These are phyloP conservation scores for Conomelus anceps DNA, from an alignment of 2,888 invertebrate species.

Conservation along the genomic window DNA sequence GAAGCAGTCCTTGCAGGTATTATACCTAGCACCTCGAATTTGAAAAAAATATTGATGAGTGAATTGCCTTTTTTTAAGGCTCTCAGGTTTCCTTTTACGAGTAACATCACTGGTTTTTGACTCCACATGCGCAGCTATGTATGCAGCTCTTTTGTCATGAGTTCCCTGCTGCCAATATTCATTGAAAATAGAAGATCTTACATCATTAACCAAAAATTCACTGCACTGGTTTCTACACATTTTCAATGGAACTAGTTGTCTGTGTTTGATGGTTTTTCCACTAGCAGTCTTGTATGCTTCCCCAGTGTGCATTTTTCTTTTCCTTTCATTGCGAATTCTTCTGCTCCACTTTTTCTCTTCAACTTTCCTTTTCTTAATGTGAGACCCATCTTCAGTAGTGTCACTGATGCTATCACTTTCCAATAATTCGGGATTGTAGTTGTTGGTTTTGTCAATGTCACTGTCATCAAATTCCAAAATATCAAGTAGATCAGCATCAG, in stretches of 20 bases:
- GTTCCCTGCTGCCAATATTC: conserved; percentile 19
- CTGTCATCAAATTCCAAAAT: too few species aligned
- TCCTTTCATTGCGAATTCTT: not conserved
- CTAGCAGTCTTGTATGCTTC: not conserved
- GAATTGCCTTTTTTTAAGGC: not conserved
- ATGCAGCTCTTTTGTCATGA: conserved; percentile 16
- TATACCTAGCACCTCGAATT: not conserved
- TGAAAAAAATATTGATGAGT: conserved; percentile 8
- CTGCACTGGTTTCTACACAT: conserved; percentile 4
- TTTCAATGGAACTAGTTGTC: not conserved
- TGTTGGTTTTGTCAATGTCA: too few species aligned
- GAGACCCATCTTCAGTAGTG: too few species aligned
- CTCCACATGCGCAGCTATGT: conserved; percentile 3
- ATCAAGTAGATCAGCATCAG: too few species aligned
- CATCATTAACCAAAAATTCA: not conserved
- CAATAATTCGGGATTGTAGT: too few species aligned
- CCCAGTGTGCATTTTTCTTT: not conserved
- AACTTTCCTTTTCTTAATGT: too few species aligned
- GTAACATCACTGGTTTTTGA: not conserved
- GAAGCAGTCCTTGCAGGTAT: conserved; percentile 17
- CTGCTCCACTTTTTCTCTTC: not conserved
- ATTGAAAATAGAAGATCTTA: conserved; percentile 9
- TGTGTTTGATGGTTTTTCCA: not conserved
- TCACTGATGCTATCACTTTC: too few species aligned
- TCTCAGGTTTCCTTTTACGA: conserved; percentile 11